Base-by-base conservation (phyloP, 2,113 vertebrate species). In the Myrmecobius fasciatus region DNA sequence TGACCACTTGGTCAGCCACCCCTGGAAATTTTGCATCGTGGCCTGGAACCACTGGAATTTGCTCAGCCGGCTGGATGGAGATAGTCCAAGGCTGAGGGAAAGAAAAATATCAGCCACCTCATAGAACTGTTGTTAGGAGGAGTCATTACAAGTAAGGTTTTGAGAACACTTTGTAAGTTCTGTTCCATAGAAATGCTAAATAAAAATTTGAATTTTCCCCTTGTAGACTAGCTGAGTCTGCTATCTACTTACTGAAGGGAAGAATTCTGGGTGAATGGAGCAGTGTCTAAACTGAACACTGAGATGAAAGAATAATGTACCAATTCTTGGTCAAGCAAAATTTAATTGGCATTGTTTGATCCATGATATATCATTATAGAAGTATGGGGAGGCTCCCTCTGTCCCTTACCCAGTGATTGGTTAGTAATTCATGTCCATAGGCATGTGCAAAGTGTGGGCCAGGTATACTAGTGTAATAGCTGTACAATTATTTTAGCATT, bases 51-150 rank as follows among this genome's bases (percentile, higher is more conserved):
- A 36, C 93, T 43, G 92, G 28, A 93, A 52, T 83, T 31, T 92
- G 2, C 22, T 83, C 48, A 92, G 31, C 25, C 94, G 93, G 89
- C 90, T 91, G n/a, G 49, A 60, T 90, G 46, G 8, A 1, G 93
- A 0, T 31, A 17, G 8, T 95, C n/a, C 52, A 91, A 91, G 91
- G 94, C 26, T 43, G 25, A 91, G 36, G 28, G 31, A 96, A 96
- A 94, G 93, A 89, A 95, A 95, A 95, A 52, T 91, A 90, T 36
- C n/a, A 92, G 8, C 67, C 67, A 93, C 52, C 25, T 51, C 8
- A 67, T 95, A 51, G 52, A 20, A 17, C 25, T 90, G 20, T 26
- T 92, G 53, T 92, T 89, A 93, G n/a, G 95, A 92, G 46, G 95
- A 91, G 31, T 49, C 94, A 95, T n/a, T 9, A 90, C 24, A 94